Percentiles rank a stretch among this genome's conserved stretches.
These are phyloP conservation scores for Hoplias malabaricus DNA, from an alignment of 2,113 vertebrate genomes.

Conservation along the genomic window DNA sequence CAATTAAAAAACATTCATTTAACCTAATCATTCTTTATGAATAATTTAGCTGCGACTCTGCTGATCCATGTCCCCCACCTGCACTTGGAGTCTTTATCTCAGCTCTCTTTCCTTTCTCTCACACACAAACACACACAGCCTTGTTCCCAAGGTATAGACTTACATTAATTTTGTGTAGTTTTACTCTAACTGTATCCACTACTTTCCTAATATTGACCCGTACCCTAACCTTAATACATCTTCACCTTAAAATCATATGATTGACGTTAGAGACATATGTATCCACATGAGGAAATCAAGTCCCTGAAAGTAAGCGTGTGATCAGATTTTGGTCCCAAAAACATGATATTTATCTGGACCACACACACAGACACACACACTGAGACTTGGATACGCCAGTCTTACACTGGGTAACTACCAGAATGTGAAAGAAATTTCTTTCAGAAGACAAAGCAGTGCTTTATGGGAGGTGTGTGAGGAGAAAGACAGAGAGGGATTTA, in stretches of 20 bases:
- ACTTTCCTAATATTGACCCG: no score
- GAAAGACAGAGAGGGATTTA: slow-evolving; percentile 21
- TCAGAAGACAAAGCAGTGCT: slow-evolving; percentile 1
- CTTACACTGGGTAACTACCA: neutral
- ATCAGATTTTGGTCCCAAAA: no score
- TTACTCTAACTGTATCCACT: no score
- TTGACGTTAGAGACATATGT: no score
- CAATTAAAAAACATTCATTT: slow-evolving; percentile 45
- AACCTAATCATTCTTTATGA: slow-evolving; percentile 36
- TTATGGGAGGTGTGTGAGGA: neutral
- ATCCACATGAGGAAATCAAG: no score
- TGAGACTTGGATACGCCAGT: neutral
- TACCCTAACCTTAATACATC: no score
- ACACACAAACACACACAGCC: neutral
- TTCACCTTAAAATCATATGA: no score
- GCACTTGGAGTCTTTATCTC: slow-evolving; percentile 42
- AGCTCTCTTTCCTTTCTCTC: neutral
- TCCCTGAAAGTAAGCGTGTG: no score
- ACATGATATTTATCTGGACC: no score
- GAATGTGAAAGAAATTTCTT: slow-evolving; percentile 15
- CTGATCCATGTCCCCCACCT: slow-evolving; percentile 20
- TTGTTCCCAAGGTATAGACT: no score
- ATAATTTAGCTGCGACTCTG: slow-evolving; percentile 41
- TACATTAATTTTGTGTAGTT: no score
- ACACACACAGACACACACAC: no score